A percentile compares a stretch with the other conserved stretches of the same genome.
Conservation (phyloP, 1,140 invertebrate species). For the Drosophila tropicalis region DNA sequence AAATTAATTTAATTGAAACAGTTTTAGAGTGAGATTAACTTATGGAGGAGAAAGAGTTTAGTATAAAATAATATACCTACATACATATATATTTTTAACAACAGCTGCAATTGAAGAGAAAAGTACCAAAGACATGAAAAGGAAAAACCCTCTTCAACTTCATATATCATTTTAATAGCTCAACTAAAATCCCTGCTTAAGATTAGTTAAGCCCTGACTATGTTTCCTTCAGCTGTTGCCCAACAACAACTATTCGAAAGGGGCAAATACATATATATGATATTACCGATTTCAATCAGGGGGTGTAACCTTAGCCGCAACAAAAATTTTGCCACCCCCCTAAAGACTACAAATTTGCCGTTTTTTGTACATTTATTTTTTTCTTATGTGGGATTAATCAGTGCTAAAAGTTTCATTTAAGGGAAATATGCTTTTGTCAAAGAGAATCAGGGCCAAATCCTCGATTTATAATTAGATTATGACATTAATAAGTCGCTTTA, state of each 20-base stretch:
- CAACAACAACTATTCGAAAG: constrained; percentile 1
- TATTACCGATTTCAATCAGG: constrained; percentile 11
- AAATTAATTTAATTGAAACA: constrained; percentile 65
- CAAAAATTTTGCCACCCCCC: constrained; percentile 45
- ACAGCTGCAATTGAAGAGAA: constrained; percentile 33
- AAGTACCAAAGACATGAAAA: not conserved
- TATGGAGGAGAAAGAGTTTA: constrained; percentile 7
- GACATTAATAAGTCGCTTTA: constrained; percentile 79
- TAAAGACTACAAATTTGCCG: not conserved
- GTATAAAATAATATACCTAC: too few relatives aligned
- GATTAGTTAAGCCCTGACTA: constrained; percentile 66
- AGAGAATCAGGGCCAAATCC: constrained; percentile 44
- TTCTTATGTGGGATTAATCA: constrained; percentile 61
- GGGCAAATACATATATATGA: constrained; percentile 3
- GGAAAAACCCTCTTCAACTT: constrained; percentile 31
- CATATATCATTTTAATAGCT: constrained; percentile 33
- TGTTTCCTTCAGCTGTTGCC: constrained; percentile 47
- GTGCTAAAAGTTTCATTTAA: constrained; percentile 45
- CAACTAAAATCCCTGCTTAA: constrained; percentile 54
- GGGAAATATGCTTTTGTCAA: constrained; percentile 42
- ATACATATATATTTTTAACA: constrained; percentile 16
- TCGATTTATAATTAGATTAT: constrained; percentile 78
- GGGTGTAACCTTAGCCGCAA: constrained; percentile 35
- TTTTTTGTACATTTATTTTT: constrained; percentile 21
- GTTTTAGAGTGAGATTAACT: constrained; percentile 41